Evolutionary conservation across 2,797 vertebrate genomes (phyloP).

Genomic region (Typhlichthys eigenmanni): DNA sequence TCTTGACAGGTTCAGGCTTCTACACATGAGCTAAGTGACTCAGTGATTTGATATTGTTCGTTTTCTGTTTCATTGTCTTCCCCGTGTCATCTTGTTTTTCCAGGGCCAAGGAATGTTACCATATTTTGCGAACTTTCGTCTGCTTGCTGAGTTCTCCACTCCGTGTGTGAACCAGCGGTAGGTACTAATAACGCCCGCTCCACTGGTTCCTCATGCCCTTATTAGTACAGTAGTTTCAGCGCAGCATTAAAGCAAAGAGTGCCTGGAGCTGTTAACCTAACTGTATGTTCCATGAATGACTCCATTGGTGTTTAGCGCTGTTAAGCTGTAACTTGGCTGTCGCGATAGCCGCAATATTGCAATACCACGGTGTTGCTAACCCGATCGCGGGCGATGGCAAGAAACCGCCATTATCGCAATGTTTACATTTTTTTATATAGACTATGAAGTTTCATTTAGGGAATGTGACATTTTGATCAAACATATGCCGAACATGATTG

Average conservation of each 20-base stretch:
- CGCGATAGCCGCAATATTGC: no score
- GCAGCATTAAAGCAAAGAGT: not conserved
- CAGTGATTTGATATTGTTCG: conserved; percentile 51
- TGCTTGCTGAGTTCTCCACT: conserved; percentile 97
- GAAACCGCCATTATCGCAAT: no score
- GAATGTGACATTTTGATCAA: no score
- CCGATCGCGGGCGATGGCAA: no score
- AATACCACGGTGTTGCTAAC: no score
- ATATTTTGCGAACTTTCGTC: conserved; percentile 96
- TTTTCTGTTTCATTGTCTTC: conserved; percentile 55
- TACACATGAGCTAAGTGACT: conserved; percentile 27
- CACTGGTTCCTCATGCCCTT: conserved; percentile 4
- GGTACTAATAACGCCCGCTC: conserved; percentile 57
- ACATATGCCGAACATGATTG: no score
- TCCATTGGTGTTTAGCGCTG: no score
- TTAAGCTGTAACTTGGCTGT: no score
- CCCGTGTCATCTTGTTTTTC: conserved; percentile 70
- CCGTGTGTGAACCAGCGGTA: conserved; percentile 99
- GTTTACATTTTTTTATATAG: no score
- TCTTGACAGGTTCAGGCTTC: conserved; percentile 6
- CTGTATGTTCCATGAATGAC: no score
- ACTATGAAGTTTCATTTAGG: no score
- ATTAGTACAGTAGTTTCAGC: not conserved
- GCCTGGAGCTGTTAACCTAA: not conserved
- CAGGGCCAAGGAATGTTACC: conserved; percentile 88